Evolutionary conservation across 2,797 vertebrate species (phyloP), one percentile per base, ranked within the genome.

Genomic region (Hippoglossus hippoglossus): DNA sequence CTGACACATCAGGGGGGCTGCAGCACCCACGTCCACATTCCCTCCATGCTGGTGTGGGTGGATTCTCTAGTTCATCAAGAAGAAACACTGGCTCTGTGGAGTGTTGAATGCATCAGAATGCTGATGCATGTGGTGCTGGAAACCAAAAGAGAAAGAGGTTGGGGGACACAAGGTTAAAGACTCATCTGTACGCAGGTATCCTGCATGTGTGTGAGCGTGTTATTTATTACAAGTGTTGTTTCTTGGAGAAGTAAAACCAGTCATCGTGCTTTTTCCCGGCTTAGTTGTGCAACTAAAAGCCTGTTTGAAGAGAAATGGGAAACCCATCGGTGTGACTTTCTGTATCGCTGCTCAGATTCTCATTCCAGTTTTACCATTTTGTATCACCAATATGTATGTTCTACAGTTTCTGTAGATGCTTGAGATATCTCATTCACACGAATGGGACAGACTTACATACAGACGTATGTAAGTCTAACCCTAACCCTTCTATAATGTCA

Each of bases 11-110:
- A 53, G 47, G 15, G 50, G 65, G 85, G 63, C 83, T 75, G 61
- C 67, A 67, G 78, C 83, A 75, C 93, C 92, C 91, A 93, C 91
- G 24, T 71, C 69, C 60, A 83, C 91, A 92, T 91, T 93, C 89
- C 79, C 83, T 79, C 71, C 56, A 18, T 71, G 57, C 59, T 72
- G 78, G 51, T 68, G 87, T 81, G 73, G 86, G 82, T 50, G 63
- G 81, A 7, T 25, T 62, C 68, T 70, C 19, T 34, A 18, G 24
- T 16, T 41, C 11, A 2, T 59, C 61, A 58, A 53, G 41, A 67
- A 26, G 59, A 64, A 44, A 52, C 60, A 50, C 13, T 55, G 52
- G 22, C 54, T 63, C 69, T 73, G 47, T 66, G 54, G 75, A 77
- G 58, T 41, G 8, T 18, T 11, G n/a, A n/a, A n/a, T n/a, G n/a